A percentile compares a stretch with the other conserved stretches of the same genome.
phyloP scores from a whole-genome alignment of 2,797 vertebrate genomes.

The Nyctibius grandis region DNA sequence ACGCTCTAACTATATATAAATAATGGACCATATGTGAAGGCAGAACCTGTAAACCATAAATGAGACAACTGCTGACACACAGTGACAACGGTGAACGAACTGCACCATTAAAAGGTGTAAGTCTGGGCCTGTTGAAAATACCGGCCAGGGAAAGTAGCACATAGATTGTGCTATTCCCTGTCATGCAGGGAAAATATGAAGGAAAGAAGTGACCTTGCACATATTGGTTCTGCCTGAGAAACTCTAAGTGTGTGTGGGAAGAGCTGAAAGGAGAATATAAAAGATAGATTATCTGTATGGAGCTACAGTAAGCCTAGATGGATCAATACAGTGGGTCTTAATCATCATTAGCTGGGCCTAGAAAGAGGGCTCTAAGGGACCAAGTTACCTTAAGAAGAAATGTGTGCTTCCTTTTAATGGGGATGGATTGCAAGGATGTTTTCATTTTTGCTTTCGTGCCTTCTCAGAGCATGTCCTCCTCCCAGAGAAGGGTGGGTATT shows the following conservation, averaged over 20 bases:
- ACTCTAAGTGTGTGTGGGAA: neutral
- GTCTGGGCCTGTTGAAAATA: neutral
- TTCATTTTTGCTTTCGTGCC: neutral
- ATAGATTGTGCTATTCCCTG: neutral
- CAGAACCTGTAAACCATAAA: neutral
- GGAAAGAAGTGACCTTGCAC: neutral
- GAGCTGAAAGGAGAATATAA: neutral
- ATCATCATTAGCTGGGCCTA: neutral
- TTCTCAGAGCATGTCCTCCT: neutral
- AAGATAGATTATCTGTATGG: neutral
- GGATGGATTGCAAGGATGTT: neutral
- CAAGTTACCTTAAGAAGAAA: neutral
- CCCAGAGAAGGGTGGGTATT: neutral
- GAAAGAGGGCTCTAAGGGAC: neutral
- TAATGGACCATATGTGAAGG: neutral
- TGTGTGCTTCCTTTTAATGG: neutral
- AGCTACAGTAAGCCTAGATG: neutral
- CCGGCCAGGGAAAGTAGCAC: neutral
- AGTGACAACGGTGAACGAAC: neutral
- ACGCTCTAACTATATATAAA: neutral
- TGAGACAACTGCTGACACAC: neutral
- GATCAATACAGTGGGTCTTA: neutral
- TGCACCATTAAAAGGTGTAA: neutral
- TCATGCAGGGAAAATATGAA: neutral
- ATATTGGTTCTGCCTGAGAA: neutral